Percentiles rank a stretch among this genome's conserved stretches.
Conservation (phyloP, 2,797 vertebrate species). For the Halcyon leucocephala region DNA sequence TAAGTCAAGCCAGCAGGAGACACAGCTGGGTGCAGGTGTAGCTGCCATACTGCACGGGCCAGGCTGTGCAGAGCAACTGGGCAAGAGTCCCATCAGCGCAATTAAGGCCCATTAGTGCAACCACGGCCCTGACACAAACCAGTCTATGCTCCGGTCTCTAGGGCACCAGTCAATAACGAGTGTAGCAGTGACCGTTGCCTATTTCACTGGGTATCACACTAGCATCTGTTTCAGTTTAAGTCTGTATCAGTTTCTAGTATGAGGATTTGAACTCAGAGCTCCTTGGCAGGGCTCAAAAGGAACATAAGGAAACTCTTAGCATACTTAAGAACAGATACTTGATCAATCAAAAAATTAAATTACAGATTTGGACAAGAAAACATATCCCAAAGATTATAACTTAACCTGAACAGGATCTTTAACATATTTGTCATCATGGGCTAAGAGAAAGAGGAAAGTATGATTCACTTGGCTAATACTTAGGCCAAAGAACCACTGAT, state of each 20-base stretch:
- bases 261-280: background rate
- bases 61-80: background rate
- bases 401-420: background rate
- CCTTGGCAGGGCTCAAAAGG: background rate
- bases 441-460: background rate
- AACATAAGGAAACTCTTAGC: background rate
- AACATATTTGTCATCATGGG: background rate
- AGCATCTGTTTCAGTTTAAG: conserved; percentile 39
- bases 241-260: background rate
- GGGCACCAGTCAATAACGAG: background rate
- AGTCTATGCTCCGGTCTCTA: background rate
- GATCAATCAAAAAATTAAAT: background rate
- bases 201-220: background rate
- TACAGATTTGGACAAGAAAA: background rate
- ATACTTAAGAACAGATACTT: background rate
- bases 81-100: background rate
- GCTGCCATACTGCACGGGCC: too few species aligned
- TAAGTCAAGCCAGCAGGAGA: background rate
- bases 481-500: background rate
- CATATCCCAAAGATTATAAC: background rate
- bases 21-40: rapidly evolving
- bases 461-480: conserved; percentile 24
- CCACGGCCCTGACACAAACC: background rate
- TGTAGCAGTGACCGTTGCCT: background rate
- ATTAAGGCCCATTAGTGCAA: background rate